Base-by-base conservation (phyloP, 37 sponge, comb jelly and placozoan species). In the Geodia barretti region DNA sequence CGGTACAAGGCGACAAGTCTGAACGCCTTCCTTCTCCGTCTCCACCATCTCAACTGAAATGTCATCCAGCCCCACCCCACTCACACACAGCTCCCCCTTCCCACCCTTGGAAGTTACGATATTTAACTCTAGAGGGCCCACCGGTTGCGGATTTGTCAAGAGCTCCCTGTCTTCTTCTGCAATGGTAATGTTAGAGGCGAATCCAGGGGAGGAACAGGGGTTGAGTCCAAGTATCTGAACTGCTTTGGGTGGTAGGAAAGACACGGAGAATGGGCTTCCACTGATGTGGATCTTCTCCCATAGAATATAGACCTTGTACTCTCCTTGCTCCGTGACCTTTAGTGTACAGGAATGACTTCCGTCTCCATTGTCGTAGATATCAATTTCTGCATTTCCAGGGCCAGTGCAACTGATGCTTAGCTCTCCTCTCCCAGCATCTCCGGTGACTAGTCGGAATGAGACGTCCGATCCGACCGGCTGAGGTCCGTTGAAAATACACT, bases 61-160 rank as follows among this genome's bases (percentile, higher is more conserved):
- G 14, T 87, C 77, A 47, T 14, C 54, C 7, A 14, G 7, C 14
- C 54, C 54, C 14, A 17, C 14, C 11, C 11, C 54, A 47, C 54
- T 47, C n/a, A 95, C 92, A 26, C 54, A 41, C 25, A 95, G 63
- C n/a, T 80, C 81, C 19, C 95, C 95, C 26, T 78, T 74, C 23
- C 95, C 92, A 8, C 83, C 95, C 69, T 91, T 79, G 40, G 83
- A 81, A 3, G 95, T 91, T 38, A 79, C 86, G 54, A 95, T 86
- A 20, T 28, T 64, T 35, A 63, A 72, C 39, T 88, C 60, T 17
- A 34, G 40, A 42, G 72, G 33, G 1, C 58, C 54, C 35, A 31
- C 41, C 40, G 20, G 3, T 9, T 2, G 38, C 3, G 65, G 29
- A 31, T 59, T 34, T 17, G 62, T 71, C 7, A 71, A 71, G 5